Evolutionary conservation across 2,888 invertebrate genomes (phyloP).

Genomic region (Cephalotes varians): DNA sequence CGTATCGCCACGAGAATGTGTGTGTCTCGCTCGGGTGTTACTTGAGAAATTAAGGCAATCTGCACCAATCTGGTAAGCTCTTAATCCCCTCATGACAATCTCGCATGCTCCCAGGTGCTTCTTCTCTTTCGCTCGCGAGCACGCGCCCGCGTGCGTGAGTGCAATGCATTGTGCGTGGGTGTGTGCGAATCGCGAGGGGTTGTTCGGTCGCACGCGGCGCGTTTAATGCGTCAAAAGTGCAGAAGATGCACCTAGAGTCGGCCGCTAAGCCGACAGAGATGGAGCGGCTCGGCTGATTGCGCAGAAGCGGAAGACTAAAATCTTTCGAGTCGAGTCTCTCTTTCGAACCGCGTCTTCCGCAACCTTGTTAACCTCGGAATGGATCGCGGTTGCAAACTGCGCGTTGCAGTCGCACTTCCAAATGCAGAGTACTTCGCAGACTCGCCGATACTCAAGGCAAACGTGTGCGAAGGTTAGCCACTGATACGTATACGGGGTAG

Average conservation of each 20-base stretch:
- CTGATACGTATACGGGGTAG: conserved; percentile 52
- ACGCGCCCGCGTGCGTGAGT: conserved; percentile 28
- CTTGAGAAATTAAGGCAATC: conserved; percentile 67
- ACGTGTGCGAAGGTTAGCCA: conserved; percentile 51
- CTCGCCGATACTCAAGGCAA: conserved; percentile 42
- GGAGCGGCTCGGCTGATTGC: conserved; percentile 79
- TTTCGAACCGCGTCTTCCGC: conserved; percentile 32
- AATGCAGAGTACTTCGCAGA: conserved; percentile 27
- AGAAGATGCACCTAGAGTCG: conserved; percentile 68
- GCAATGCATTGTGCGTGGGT: background rate
- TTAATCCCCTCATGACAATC: conserved; percentile 65
- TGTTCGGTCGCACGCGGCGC: conserved; percentile 43
- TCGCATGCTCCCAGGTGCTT: conserved; percentile 46
- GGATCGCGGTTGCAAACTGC: conserved; percentile 31
- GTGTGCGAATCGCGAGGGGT: conserved; percentile 31
- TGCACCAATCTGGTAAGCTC: conserved; percentile 58
- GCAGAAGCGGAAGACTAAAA: conserved; percentile 75
- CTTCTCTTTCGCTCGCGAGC: conserved; percentile 39
- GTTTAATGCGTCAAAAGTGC: conserved; percentile 68
- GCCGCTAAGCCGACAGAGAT: conserved; percentile 79
- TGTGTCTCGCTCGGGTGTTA: conserved; percentile 23
- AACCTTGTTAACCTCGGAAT: conserved; percentile 47
- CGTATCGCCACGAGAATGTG: background rate
- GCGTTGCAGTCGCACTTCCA: background rate
- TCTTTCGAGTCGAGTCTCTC: conserved; percentile 45